These are phyloP conservation scores for Chironex yamaguchii DNA, from an alignment of 30 jellyfish, hydroid and myxozoan genomes.

Conservation along the genomic window DNA sequence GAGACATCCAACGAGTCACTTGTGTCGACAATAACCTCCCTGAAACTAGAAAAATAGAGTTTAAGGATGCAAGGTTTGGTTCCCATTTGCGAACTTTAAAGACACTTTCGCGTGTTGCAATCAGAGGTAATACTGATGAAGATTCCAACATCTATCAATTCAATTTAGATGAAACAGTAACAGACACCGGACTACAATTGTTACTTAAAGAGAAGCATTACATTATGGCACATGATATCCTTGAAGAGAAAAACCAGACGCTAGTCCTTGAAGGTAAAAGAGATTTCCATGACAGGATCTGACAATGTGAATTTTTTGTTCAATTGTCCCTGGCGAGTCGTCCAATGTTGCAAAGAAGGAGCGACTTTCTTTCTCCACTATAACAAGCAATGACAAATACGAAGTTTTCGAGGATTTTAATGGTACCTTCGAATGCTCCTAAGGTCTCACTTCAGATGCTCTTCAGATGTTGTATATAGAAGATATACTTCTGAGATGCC, in stretches of 20 bases:
- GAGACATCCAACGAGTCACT: neutral
- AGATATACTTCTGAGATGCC: neutral
- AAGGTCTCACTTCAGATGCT: neutral
- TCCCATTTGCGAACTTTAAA: neutral
- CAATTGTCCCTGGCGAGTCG: neutral
- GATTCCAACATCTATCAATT: neutral
- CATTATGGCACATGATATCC: neutral
- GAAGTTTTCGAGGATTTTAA: neutral
- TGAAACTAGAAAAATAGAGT: neutral
- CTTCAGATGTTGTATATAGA: neutral
- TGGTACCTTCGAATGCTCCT: neutral
- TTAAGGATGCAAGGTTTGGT: neutral
- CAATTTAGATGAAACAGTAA: neutral
- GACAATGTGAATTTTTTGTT: neutral
- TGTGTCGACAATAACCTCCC: neutral
- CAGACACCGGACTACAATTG: neutral
- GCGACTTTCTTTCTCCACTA: neutral
- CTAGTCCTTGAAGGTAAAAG: neutral
- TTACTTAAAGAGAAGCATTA: neutral
- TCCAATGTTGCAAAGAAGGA: neutral
- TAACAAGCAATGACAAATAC: neutral
- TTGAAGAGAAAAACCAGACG: neutral
- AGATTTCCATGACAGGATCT: neutral
- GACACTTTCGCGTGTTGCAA: neutral
- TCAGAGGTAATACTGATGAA: neutral